Evolutionary conservation across 2,888 invertebrate genomes (phyloP), one percentile per base, ranked within the genome.

Genomic region (Geotrupes spiniger): DNA sequence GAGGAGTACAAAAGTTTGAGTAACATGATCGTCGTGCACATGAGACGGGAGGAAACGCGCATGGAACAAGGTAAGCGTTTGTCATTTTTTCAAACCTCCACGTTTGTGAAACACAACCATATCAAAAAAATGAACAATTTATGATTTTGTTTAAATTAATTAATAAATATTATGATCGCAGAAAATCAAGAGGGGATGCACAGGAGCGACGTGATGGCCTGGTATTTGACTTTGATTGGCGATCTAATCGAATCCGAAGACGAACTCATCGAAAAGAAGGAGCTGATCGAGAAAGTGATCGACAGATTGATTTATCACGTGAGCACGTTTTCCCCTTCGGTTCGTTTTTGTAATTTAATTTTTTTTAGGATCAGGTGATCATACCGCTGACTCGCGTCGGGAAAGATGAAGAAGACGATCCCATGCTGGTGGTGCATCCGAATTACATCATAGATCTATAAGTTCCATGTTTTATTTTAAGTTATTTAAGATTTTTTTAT

Each of bases 1-100:
- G 96, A 97, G 59, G 92, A 96, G 55, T 99, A 98, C 76, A 94
- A 92, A 69, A 82, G 85, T 40, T 77, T 98, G 46, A 91, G 95
- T 36, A 94, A 95, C 63, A 86, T 95, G 82, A 78, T 99, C 45
- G 85, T 97, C 2, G 78, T 92, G 43, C 87, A 89, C 66, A 89
- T 99, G 87, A 82, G 94, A 57, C 82, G 82, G 59, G 87, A 89
- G 66, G 97, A 98, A 70, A 77, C 77, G 0, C 81, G 81, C 48
- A 77, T 80, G 0, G 88, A 87, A 63, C 76, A 80, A 70, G 83
- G 82, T 77, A 69, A 46, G 46, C 49, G 27, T 14, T 44, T 49
- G 16, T 31, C 10, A 3, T 6, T 27, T 27, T 6, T n/a, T n/a
- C n/a, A n/a, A n/a, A n/a, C 27, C 38, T 12, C 27, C 42, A n/a